phyloP scores from a whole-genome alignment of 2,888 invertebrate genomes.

The Athalia cordata region DNA sequence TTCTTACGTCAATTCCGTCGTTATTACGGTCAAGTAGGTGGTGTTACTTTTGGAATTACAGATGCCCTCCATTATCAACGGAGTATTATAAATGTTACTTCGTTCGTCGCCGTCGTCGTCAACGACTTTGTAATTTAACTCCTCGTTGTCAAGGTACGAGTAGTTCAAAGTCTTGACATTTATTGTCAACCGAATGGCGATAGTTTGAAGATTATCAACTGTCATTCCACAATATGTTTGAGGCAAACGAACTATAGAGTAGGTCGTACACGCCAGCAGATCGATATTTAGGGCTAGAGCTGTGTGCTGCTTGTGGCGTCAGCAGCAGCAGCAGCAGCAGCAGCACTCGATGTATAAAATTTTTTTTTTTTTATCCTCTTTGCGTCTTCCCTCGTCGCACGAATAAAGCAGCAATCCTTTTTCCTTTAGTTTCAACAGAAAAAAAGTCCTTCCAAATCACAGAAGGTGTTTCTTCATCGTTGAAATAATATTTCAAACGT shows the following conservation, averaged over 20 bases:
- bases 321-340: neutral
- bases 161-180: neutral
- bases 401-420: neutral
- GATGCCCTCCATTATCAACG: slow-evolving; percentile 14
- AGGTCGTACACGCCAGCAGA: slow-evolving; percentile 59
- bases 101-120: neutral
- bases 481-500: neutral
- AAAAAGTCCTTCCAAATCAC: neutral
- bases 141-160: slow-evolving; percentile 13
- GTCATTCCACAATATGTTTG: slow-evolving; percentile 45
- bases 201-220: slow-evolving; percentile 38
- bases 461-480: neutral
- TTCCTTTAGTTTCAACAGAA: neutral
- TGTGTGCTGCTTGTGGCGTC: slow-evolving; percentile 18
- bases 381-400: neutral
- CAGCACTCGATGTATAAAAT: neutral
- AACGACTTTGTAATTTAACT: slow-evolving; percentile 10
- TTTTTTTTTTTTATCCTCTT: neutral
- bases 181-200: slow-evolving; percentile 20
- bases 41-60: neutral
- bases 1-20: neutral
- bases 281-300: slow-evolving; percentile 68
- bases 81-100: neutral
- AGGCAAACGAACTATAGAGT: slow-evolving; percentile 40
- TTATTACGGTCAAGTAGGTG: neutral